Conservation (phyloP, 2,797 vertebrate species). For the Gila robusta region DNA sequence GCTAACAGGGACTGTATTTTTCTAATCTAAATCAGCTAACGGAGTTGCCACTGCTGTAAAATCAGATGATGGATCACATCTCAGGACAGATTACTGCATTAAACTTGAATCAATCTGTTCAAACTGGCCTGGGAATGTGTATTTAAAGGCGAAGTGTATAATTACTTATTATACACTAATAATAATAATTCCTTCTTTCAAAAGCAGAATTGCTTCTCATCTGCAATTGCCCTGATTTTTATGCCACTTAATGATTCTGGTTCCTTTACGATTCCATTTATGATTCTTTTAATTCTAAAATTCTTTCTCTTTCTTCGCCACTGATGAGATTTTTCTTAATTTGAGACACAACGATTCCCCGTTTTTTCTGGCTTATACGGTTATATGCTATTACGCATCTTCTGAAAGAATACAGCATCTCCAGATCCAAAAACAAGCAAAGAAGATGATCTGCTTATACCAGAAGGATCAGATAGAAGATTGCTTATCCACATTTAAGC, state of each 20-base stretch:
- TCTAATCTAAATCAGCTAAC: slow-evolving; percentile 34
- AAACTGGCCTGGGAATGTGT: neutral
- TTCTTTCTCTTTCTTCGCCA: neutral
- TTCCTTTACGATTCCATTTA: neutral
- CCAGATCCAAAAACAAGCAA: neutral
- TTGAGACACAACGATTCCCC: neutral
- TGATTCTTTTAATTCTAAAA: neutral
- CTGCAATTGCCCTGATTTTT: neutral
- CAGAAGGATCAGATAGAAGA: neutral
- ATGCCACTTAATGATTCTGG: neutral
- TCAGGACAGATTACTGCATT: slow-evolving; percentile 10
- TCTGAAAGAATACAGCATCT: neutral
- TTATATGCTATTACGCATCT: neutral
- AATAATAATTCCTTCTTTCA: neutral
- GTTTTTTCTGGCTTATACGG: neutral
- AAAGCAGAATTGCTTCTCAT: neutral
- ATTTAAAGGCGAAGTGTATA: neutral
- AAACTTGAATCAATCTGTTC: slow-evolving; percentile 28
- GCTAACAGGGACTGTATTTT: slow-evolving; percentile 15
- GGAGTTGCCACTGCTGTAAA: slow-evolving; percentile 22
- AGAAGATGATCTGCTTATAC: neutral
- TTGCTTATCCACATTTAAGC: neutral
- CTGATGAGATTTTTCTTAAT: neutral
- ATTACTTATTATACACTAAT: neutral
- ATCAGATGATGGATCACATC: slow-evolving; percentile 21